These are phyloP conservation scores for Botia almorhae DNA, from an alignment of 2,797 vertebrate species.

Conservation along the genomic window DNA sequence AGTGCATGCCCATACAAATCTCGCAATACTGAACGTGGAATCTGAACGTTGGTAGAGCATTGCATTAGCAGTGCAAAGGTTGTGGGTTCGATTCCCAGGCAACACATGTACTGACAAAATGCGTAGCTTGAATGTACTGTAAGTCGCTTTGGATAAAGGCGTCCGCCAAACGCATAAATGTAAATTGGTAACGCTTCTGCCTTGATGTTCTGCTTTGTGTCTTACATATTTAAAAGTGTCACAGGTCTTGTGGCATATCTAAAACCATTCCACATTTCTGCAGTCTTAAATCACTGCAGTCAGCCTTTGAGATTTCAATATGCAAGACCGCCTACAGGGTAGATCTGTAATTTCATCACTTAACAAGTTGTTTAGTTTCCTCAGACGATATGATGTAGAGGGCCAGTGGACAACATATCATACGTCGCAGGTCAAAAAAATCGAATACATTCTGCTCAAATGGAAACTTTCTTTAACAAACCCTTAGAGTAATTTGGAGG, in stretches of 20 bases:
- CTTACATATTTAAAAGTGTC: constrained; percentile 41
- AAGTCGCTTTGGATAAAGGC: too few species aligned
- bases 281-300: constrained; percentile 48
- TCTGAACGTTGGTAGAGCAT: constrained; percentile 15
- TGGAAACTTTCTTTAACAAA: constrained; percentile 35
- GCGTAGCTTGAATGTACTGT: too few species aligned
- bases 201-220: background rate
- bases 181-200: background rate
- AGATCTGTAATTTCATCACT: constrained; percentile 63
- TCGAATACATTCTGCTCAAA: background rate
- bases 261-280: constrained; percentile 38
- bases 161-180: too few species aligned
- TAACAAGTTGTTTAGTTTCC: constrained; percentile 58
- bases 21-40: constrained; percentile 39
- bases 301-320: constrained; percentile 63
- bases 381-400: constrained; percentile 48
- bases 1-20: constrained; percentile 44
- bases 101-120: too few species aligned
- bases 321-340: constrained; percentile 33
- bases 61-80: too few species aligned
- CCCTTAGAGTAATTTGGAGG: constrained; percentile 11
- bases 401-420: constrained; percentile 58
- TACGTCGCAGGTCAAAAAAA: constrained; percentile 55
- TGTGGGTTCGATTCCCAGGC: too few species aligned
- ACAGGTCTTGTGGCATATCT: constrained; percentile 19